Evolutionary conservation across 2,797 vertebrate species (phyloP).

Genomic region (Xiphorhynchus erythropygius): DNA sequence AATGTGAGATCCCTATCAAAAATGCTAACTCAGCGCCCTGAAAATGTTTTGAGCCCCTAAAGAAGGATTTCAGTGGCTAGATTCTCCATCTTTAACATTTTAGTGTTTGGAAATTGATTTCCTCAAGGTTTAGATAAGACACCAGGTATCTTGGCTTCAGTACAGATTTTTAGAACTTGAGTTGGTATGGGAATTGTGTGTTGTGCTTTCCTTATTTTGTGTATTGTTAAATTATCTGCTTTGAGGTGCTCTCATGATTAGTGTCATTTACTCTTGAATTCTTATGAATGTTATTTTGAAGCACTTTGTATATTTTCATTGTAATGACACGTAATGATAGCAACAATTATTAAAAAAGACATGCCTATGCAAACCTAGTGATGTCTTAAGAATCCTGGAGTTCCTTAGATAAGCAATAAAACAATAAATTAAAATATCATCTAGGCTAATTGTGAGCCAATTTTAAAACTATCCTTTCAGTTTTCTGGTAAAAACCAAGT

Average conservation of each 20-base stretch:
- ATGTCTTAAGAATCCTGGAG: conserved; percentile 20
- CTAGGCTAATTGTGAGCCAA: conserved; percentile 12
- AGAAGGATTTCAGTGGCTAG: conserved; percentile 15
- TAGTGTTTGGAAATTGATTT: neutral
- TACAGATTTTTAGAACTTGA: conserved; percentile 23
- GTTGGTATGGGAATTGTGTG: conserved; percentile 25
- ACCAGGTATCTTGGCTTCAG: conserved; percentile 30
- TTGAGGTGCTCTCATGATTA: conserved; percentile 44
- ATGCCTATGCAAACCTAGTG: neutral
- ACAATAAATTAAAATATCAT: conserved; percentile 46
- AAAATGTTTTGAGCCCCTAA: conserved; percentile 16
- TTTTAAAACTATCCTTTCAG: neutral
- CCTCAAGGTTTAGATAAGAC: neutral
- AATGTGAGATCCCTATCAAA: conserved; percentile 56
- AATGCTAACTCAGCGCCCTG: conserved; percentile 46
- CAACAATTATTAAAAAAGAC: conserved; percentile 48
- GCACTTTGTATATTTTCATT: conserved; percentile 48
- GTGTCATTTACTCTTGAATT: conserved; percentile 49
- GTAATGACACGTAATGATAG: conserved; percentile 51
- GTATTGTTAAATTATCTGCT: conserved; percentile 38
- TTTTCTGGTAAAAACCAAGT: neutral
- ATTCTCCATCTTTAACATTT: conserved; percentile 1
- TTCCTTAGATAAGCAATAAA: conserved; percentile 23
- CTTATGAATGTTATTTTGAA: conserved; percentile 43
- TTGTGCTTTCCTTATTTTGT: conserved; percentile 41